Conservation (phyloP, 2,113 vertebrate genomes). For the Mastomys coucha region DNA sequence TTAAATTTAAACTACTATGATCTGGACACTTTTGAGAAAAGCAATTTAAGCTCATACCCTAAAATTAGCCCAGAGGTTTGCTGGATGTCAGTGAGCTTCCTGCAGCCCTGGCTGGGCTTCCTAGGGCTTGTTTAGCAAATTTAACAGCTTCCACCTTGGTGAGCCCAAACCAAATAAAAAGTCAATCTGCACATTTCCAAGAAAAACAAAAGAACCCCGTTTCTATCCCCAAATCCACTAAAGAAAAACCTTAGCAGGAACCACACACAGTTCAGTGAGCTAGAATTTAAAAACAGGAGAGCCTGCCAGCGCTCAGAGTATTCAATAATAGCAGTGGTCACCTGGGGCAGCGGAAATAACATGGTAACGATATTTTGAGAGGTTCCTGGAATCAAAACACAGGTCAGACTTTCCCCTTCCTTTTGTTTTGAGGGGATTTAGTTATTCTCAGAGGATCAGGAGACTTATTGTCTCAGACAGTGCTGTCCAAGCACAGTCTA, state of each 20-base stretch:
- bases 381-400: constrained; percentile 83
- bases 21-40: constrained; percentile 53
- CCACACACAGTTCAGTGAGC: constrained; percentile 48
- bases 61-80: neutral
- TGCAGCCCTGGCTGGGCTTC: neutral
- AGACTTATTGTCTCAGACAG: constrained; percentile 71
- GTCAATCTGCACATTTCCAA: constrained; percentile 68
- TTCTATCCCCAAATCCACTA: constrained; percentile 63
- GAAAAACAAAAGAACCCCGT: constrained; percentile 73
- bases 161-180: constrained; percentile 66
- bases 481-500: neutral
- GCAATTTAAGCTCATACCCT: neutral
- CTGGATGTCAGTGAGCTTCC: fast-evolving
- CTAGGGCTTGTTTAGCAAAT: constrained; percentile 35
- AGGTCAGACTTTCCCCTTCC: constrained; percentile 76
- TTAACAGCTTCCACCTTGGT: constrained; percentile 42
- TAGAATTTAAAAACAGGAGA: constrained; percentile 58
- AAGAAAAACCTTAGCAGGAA: constrained; percentile 73
- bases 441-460: constrained; percentile 70
- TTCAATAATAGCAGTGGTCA: constrained; percentile 68
- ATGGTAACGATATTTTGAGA: constrained; percentile 71
- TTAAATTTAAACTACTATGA: constrained; percentile 4
- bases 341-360: constrained; percentile 72
- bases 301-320: constrained; percentile 42
- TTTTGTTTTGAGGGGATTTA: constrained; percentile 79